Evolutionary conservation across 1,140 invertebrate genomes (phyloP).

Genomic region (Maniola jurtina): DNA sequence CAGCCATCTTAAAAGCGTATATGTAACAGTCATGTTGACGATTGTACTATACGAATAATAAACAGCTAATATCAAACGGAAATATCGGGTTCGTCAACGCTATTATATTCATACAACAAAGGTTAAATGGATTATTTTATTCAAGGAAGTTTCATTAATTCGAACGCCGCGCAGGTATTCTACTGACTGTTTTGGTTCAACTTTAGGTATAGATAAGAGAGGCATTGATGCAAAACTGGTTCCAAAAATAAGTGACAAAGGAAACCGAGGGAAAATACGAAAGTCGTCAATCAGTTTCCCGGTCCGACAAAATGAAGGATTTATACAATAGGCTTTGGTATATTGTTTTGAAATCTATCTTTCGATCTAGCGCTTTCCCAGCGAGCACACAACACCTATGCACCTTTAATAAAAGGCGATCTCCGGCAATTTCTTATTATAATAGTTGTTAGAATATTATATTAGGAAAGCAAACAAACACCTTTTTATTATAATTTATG

Average conservation of each 20-base stretch:
- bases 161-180: slow-evolving; percentile 23
- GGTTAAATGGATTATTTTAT: slow-evolving; percentile 63
- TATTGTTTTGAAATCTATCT: background rate
- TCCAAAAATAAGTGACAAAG: background rate
- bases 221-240: slow-evolving; percentile 9
- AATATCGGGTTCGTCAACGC: slow-evolving; percentile 65
- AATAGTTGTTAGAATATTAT: too few species aligned
- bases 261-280: slow-evolving; percentile 2
- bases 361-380: background rate
- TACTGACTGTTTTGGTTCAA: slow-evolving; percentile 16
- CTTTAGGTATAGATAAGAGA: slow-evolving; percentile 17
- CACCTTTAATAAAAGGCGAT: too few species aligned
- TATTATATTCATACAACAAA: slow-evolving; percentile 71
- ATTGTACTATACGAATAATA: slow-evolving; percentile 62
- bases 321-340: background rate
- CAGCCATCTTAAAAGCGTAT: background rate
- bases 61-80: slow-evolving; percentile 69
- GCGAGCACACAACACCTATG: background rate
- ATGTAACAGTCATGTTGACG: slow-evolving; percentile 40
- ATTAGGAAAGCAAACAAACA: too few species aligned
- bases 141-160: slow-evolving; percentile 50
- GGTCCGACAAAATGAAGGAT: background rate
- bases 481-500: too few species aligned
- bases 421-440: too few species aligned
- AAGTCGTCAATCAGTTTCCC: background rate